phyloP scores from a whole-genome alignment of 1,140 invertebrate genomes.

The Eubasilissa regina region DNA sequence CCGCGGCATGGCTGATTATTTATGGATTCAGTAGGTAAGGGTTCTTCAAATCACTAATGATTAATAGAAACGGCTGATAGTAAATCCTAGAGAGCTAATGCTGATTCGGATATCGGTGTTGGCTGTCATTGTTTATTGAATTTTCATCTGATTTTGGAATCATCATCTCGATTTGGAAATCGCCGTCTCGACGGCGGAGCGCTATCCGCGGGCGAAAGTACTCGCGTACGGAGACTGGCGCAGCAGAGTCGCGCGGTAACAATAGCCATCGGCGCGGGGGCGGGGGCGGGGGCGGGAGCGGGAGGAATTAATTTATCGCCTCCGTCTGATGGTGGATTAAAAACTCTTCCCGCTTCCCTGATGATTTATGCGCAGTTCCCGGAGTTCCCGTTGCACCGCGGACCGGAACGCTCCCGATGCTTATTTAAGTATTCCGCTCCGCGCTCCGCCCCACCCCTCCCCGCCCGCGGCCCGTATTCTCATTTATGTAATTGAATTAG shows the following conservation, averaged over 20 bases:
- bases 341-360: slow-evolving; percentile 46
- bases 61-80: no score
- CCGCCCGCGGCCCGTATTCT: slow-evolving; percentile 23
- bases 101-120: no score
- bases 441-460: not conserved
- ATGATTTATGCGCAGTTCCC: slow-evolving; percentile 54
- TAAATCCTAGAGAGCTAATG: no score
- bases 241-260: not conserved
- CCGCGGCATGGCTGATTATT: no score
- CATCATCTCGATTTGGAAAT: no score
- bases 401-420: slow-evolving; percentile 17
- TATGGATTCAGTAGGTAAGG: not conserved
- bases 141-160: no score
- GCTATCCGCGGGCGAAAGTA: not conserved
- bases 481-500: slow-evolving; percentile 38
- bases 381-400: slow-evolving; percentile 41
- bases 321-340: slow-evolving; percentile 54
- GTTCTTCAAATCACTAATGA: no score
- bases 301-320: slow-evolving; percentile 58
- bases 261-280: slow-evolving; percentile 18
- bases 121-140: no score
- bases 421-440: slow-evolving; percentile 19
- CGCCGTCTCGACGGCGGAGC: not conserved
- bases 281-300: slow-evolving; percentile 25
- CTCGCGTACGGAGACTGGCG: not conserved